These are phyloP conservation scores for Clitarchus hookeri DNA, from an alignment of 2,888 invertebrate genomes.

Conservation along the genomic window DNA sequence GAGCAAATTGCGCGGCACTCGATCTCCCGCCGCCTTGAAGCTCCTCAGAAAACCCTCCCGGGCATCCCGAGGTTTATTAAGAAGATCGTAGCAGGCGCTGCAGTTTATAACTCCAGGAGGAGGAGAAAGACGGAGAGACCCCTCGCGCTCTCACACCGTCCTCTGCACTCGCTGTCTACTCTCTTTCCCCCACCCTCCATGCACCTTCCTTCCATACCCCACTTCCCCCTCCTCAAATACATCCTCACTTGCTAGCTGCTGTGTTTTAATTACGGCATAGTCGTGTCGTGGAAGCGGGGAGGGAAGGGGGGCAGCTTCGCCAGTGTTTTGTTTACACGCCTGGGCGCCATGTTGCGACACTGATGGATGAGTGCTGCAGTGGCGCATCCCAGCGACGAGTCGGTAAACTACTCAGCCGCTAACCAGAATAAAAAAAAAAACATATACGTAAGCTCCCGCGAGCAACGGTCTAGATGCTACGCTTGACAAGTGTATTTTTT, in stretches of 20 bases:
- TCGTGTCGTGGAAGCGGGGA: neutral
- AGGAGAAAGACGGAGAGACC: neutral
- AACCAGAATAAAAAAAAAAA: too few species aligned
- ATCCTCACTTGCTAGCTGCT: slow-evolving; percentile 10
- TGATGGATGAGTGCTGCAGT: slow-evolving; percentile 19
- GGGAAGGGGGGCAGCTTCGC: neutral
- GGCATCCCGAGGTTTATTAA: neutral
- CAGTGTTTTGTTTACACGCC: slow-evolving; percentile 26
- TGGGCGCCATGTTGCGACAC: slow-evolving; percentile 22
- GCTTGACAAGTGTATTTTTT: too few species aligned
- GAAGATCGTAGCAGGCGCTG: neutral
- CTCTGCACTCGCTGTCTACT: too few species aligned
- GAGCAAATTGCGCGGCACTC: slow-evolving; percentile 1
- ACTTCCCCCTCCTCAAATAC: slow-evolving; percentile 4
- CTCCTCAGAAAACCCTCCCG: neutral
- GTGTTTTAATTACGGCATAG: slow-evolving; percentile 21
- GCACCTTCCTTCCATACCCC: neutral
- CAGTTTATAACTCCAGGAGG: neutral
- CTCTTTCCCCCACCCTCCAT: too few species aligned
- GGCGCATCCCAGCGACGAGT: neutral
- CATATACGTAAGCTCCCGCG: too few species aligned
- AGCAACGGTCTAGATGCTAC: too few species aligned
- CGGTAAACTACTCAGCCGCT: neutral
- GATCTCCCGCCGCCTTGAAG: neutral
- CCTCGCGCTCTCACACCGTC: too few species aligned